phyloP scores from a whole-genome alignment of 2,888 invertebrate species.

The Homarus gammarus region DNA sequence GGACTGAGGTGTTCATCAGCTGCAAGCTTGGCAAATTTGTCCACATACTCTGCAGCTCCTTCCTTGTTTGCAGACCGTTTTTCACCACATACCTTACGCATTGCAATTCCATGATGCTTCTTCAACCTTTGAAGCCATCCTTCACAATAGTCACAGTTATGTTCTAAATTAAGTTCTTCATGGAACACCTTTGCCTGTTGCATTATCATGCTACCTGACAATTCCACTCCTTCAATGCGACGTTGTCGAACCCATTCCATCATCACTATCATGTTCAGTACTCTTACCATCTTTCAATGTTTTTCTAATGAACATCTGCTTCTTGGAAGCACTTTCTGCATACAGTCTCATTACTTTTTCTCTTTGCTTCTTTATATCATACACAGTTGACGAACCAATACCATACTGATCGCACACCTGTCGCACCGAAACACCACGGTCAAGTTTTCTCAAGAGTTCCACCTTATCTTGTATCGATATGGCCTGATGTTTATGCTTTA shows the following conservation, averaged over 20 bases:
- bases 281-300: conserved; percentile 11
- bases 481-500: neutral
- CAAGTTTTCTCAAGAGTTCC: conserved; percentile 15
- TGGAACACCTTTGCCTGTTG: conserved; percentile 18
- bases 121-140: too few relatives aligned
- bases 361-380: conserved; percentile 35
- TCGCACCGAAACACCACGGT: conserved; percentile 1
- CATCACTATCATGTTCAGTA: conserved; percentile 31
- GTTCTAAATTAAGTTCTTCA: conserved; percentile 24
- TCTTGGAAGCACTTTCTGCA: conserved; percentile 16
- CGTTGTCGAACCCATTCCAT: conserved; percentile 1
- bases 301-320: neutral
- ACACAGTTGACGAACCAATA: conserved; percentile 12
- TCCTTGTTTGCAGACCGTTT: neutral
- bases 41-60: neutral
- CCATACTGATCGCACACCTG: neutral
- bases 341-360: neutral
- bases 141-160: conserved; percentile 9
- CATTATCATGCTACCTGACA: conserved; percentile 3
- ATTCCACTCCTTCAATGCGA: neutral
- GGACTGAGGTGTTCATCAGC: conserved; percentile 10
- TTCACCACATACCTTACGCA: neutral
- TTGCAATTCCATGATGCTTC: conserved; percentile 3
- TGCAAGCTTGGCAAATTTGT: neutral
- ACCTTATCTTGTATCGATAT: conserved; percentile 9